Percentiles rank a stretch among this genome's conserved stretches.
Evolutionary conservation across 2,888 invertebrate genomes (phyloP).

Genomic region (Druceiella hillmani): DNA sequence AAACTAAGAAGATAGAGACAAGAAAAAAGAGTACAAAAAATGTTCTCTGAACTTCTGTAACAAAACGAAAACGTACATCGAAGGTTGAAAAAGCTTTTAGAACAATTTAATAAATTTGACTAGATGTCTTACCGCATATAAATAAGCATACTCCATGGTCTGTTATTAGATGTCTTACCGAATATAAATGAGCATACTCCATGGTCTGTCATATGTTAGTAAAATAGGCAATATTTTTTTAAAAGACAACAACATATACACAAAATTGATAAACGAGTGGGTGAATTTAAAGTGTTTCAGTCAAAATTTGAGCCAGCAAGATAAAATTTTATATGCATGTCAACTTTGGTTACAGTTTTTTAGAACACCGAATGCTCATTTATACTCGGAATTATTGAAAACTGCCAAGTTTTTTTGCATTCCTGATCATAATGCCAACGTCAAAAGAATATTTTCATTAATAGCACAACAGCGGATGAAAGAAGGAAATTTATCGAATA

Average conservation of each 20-base stretch:
- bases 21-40: conserved; percentile 12
- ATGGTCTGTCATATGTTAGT: conserved; percentile 19
- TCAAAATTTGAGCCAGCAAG: conserved; percentile 17
- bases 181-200: conserved; percentile 15
- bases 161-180: conserved; percentile 17
- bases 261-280: conserved; percentile 21
- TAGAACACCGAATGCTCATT: conserved; percentile 14
- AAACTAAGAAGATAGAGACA: conserved; percentile 11
- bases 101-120: conserved; percentile 16
- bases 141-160: conserved; percentile 16
- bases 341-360: conserved; percentile 20
- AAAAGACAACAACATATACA: conserved; percentile 15
- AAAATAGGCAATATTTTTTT: too few relatives aligned
- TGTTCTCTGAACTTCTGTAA: conserved; percentile 10
- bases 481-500: conserved; percentile 18
- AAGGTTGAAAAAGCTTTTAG: conserved; percentile 9
- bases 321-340: conserved; percentile 20
- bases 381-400: conserved; percentile 20
- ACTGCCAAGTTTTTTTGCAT: conserved; percentile 22
- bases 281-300: conserved; percentile 20
- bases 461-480: conserved; percentile 22
- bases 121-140: conserved; percentile 14
- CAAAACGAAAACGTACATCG: conserved; percentile 12
- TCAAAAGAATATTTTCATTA: conserved; percentile 21
- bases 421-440: conserved; percentile 19